These are phyloP conservation scores for Anguilla anguilla DNA, from an alignment of 2,797 vertebrate genomes.

Conservation along the genomic window DNA sequence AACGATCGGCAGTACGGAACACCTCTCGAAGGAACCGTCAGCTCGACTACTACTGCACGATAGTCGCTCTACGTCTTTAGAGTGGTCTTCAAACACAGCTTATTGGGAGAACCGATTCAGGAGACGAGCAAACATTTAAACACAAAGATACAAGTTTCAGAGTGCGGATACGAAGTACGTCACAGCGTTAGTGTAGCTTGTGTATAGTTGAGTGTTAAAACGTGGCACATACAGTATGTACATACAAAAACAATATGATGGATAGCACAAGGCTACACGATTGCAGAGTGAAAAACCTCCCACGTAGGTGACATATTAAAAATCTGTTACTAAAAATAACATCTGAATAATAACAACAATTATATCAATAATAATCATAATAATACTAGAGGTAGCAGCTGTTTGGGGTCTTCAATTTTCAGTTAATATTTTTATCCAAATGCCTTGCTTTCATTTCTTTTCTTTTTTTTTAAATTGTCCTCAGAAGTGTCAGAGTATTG, in stretches of 20 bases:
- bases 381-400: constrained; percentile 97
- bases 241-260: constrained; percentile 69
- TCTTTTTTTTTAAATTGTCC: constrained; percentile 17
- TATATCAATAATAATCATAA: constrained; percentile 67
- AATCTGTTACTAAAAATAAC: constrained; percentile 78
- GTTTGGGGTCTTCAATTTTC: constrained; percentile 79
- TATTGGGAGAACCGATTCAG: constrained; percentile 13
- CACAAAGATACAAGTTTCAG: constrained; percentile 52
- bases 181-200: constrained; percentile 74
- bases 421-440: constrained; percentile 54
- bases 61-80: background rate
- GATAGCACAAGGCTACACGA: constrained; percentile 60
- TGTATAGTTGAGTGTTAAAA: constrained; percentile 57
- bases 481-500: constrained; percentile 53
- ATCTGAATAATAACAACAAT: constrained; percentile 65
- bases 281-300: constrained; percentile 61
- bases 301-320: constrained; percentile 62
- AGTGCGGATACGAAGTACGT: constrained; percentile 68
- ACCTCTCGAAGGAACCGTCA: background rate
- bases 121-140: constrained; percentile 38
- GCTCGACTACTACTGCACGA: background rate
- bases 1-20: background rate
- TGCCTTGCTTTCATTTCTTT: constrained; percentile 53
- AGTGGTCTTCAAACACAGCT: constrained; percentile 56
- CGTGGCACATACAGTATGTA: constrained; percentile 54